phyloP scores from a whole-genome alignment of 1,140 invertebrate genomes.

The Penaeus vannamei region DNA sequence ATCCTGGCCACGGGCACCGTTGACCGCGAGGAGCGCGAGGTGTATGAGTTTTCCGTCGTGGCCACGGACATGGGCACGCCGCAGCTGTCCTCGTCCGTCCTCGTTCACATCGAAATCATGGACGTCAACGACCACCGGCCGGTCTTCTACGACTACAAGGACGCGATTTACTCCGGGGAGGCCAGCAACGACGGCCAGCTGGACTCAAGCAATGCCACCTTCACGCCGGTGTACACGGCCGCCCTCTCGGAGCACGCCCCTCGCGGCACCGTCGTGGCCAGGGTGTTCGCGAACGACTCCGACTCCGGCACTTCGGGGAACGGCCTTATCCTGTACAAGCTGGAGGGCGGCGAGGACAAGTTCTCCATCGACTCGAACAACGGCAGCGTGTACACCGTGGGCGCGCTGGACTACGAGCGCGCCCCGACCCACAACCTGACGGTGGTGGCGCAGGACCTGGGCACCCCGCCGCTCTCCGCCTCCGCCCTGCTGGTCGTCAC shows the following conservation, averaged over 20 bases:
- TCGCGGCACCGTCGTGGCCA: slow-evolving; percentile 27
- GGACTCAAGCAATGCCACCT: not conserved
- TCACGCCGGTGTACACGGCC: slow-evolving; percentile 41
- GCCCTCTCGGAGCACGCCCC: slow-evolving; percentile 29
- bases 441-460: slow-evolving; percentile 54
- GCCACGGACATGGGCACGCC: slow-evolving; percentile 50
- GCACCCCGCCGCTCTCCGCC: slow-evolving; percentile 35
- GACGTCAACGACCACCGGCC: slow-evolving; percentile 54
- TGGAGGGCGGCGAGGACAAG: slow-evolving; percentile 57
- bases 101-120: slow-evolving; percentile 54
- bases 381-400: slow-evolving; percentile 54
- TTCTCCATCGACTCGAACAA: slow-evolving; percentile 60
- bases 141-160: slow-evolving; percentile 52
- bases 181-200: not conserved
- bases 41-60: slow-evolving; percentile 51
- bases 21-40: slow-evolving; percentile 50
- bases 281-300: slow-evolving; percentile 49
- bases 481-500: slow-evolving; percentile 42
- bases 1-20: slow-evolving; percentile 55
- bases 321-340: slow-evolving; percentile 51
- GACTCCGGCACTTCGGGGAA: slow-evolving; percentile 52
- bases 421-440: slow-evolving; percentile 41
- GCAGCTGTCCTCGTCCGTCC: slow-evolving; percentile 51
- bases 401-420: slow-evolving; percentile 53
- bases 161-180: slow-evolving; percentile 14